Conservation (phyloP, 2,888 invertebrate genomes). For the Phaonia tiefii region DNA sequence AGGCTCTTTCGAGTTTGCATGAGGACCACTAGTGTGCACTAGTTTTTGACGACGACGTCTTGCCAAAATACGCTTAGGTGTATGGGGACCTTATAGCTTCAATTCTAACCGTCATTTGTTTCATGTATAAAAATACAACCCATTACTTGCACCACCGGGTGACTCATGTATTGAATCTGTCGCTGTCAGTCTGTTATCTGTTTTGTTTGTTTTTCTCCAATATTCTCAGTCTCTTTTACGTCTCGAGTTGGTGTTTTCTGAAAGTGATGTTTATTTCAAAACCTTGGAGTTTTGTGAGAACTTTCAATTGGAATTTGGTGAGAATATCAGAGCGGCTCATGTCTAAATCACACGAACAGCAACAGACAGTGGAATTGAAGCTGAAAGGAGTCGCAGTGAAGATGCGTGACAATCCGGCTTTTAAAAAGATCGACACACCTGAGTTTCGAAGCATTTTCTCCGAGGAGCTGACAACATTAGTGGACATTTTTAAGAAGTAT, state of each 20-base stretch:
- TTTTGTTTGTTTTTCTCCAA: too few species aligned
- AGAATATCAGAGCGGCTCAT: constrained; percentile 42
- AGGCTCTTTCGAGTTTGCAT: too few species aligned
- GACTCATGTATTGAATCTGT: too few species aligned
- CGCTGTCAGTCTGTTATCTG: too few species aligned
- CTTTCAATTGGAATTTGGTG: constrained; percentile 23
- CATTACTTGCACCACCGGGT: background rate
- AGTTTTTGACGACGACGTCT: too few species aligned
- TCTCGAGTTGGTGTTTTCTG: too few species aligned
- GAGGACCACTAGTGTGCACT: too few species aligned
- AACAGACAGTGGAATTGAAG: constrained; percentile 36
- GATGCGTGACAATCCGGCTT: constrained; percentile 84
- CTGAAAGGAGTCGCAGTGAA: constrained; percentile 70
- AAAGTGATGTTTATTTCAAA: constrained; percentile 41
- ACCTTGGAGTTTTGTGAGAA: constrained; percentile 36
- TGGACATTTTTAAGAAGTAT: constrained; percentile 89
- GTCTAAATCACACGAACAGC: constrained; percentile 37
- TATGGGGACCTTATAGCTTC: too few species aligned
- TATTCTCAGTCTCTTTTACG: too few species aligned
- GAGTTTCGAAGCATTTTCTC: constrained; percentile 91
- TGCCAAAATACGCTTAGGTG: too few species aligned
- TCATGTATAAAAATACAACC: background rate
- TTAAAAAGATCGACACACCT: constrained; percentile 86
- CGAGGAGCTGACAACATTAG: constrained; percentile 87
- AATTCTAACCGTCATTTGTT: background rate